These are phyloP conservation scores for Drosophila paranaensis DNA, from an alignment of 2,888 invertebrate genomes.

Conservation along the genomic window DNA sequence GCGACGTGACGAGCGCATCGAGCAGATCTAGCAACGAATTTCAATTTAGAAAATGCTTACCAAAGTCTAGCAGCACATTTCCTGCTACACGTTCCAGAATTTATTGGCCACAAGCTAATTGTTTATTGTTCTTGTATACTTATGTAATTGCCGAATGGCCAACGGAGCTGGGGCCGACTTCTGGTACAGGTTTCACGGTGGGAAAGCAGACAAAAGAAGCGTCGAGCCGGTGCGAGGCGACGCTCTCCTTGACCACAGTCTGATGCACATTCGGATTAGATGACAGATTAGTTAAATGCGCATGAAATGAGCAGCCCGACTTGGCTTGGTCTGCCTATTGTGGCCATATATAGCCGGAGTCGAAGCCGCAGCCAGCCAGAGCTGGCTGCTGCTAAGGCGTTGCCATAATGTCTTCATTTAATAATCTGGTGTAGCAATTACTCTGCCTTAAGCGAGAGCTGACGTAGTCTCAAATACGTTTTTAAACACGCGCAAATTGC, in stretches of 20 bases:
- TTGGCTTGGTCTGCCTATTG: slow-evolving; percentile 24
- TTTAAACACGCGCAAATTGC: slow-evolving; percentile 57
- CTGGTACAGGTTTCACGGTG: slow-evolving; percentile 41
- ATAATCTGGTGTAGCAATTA: slow-evolving; percentile 65
- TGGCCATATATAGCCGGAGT: slow-evolving; percentile 34
- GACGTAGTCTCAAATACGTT: slow-evolving; percentile 39
- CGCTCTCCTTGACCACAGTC: slow-evolving; percentile 52
- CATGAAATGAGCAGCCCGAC: slow-evolving; percentile 72
- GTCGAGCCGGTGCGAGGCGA: slow-evolving; percentile 16
- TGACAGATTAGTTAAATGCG: slow-evolving; percentile 80
- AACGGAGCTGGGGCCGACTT: neutral
- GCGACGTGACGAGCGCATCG: slow-evolving; percentile 43
- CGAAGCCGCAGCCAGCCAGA: neutral
- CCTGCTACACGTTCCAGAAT: slow-evolving; percentile 43
- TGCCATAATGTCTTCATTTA: slow-evolving; percentile 75
- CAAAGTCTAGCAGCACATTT: slow-evolving; percentile 56
- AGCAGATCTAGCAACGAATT: slow-evolving; percentile 55
- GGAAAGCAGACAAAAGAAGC: slow-evolving; percentile 28
- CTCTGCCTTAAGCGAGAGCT: slow-evolving; percentile 33
- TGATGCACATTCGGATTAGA: slow-evolving; percentile 74
- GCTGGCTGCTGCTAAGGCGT: slow-evolving; percentile 49
- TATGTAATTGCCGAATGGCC: slow-evolving; percentile 49
- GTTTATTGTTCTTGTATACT: slow-evolving; percentile 58
- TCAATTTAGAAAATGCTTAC: slow-evolving; percentile 54
- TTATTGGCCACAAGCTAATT: slow-evolving; percentile 64